Evolutionary conservation across 2,888 invertebrate genomes (phyloP), one percentile per base, ranked within the genome.

Genomic region (Apotomis betuletana): DNA sequence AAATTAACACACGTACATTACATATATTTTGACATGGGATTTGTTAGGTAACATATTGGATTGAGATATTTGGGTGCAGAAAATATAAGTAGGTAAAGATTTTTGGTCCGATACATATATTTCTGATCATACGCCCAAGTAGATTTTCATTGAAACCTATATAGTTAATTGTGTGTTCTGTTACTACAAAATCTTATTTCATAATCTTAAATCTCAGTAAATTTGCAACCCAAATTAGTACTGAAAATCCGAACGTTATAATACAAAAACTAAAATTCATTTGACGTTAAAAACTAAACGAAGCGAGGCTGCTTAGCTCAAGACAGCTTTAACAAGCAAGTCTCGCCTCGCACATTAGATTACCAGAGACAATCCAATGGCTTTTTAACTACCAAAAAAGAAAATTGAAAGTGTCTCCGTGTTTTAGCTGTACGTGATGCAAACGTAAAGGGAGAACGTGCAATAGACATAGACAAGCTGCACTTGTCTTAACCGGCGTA

Each of bases 401-500:
- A 58, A 69, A 69, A 73, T 73, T 73, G 73, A 69, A 64, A 69
- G 73, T 63, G 64, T 59, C 62, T 68, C 6, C 70, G 67, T 64
- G 64, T 69, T 67, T 63, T 62, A 72, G 59, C 46, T 74, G 77
- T 75, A 84, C 84, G 85, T 81, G 82, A 76, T 79, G 79, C 77
- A 68, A 78, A 74, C 75, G 75, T 77, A 77, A 79, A 78, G 46
- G 41, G 75, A 69, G 69, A 73, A 73, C 52, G 70, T 49, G 67
- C 67, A 67, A 67, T 79, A 77, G 77, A 78, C 83, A 82, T 79
- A 77, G 77, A 78, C 83, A 82, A 78, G 80, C 79, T 79, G 81
- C 74, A 81, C 80, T 86, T 86, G 85, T 86, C 83, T 85, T 85
- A 83, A 83, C 81, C 82, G 79, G 74, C 78, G 83, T 80, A 82